phyloP scores from a whole-genome alignment of 2,113 vertebrate species.

The Lophura nycthemera region DNA sequence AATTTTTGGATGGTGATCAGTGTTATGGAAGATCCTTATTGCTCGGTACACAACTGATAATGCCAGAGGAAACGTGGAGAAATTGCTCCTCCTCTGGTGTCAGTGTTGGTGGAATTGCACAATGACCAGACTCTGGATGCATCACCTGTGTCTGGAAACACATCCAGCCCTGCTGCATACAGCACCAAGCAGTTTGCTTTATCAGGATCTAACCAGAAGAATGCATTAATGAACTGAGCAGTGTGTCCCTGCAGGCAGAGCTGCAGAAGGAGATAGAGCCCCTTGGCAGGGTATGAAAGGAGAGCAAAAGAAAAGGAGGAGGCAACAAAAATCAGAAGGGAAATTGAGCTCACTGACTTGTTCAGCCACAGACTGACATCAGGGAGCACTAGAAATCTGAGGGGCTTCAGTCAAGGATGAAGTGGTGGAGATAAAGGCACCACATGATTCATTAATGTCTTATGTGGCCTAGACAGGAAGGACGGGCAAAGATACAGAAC shows the following conservation, averaged over 20 bases:
- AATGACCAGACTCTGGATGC: not conserved
- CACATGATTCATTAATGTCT: accelerated
- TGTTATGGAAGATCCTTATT: not conserved
- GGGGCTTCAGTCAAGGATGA: not conserved
- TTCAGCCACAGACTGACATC: not conserved
- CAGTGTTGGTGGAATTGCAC: accelerated
- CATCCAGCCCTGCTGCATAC: not conserved
- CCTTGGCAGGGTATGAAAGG: slow-evolving; percentile 13
- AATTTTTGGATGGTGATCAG: too few species aligned
- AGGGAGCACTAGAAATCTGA: not conserved
- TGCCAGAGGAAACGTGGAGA: not conserved
- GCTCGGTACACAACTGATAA: not conserved
- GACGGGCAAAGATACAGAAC: not conserved
- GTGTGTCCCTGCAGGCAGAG: not conserved
- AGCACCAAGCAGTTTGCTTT: not conserved
- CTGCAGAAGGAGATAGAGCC: not conserved
- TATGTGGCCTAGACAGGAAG: not conserved
- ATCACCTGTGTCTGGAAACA: not conserved
- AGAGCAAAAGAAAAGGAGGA: not conserved
- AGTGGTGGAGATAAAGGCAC: not conserved
- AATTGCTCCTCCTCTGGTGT: not conserved
- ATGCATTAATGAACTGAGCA: accelerated
- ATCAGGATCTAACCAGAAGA: not conserved
- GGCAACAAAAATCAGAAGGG: not conserved
- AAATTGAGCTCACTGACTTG: not conserved